Evolutionary conservation across 2,797 vertebrate species (phyloP), one percentile per base, ranked within the genome.

Genomic region (Anguilla anguilla): DNA sequence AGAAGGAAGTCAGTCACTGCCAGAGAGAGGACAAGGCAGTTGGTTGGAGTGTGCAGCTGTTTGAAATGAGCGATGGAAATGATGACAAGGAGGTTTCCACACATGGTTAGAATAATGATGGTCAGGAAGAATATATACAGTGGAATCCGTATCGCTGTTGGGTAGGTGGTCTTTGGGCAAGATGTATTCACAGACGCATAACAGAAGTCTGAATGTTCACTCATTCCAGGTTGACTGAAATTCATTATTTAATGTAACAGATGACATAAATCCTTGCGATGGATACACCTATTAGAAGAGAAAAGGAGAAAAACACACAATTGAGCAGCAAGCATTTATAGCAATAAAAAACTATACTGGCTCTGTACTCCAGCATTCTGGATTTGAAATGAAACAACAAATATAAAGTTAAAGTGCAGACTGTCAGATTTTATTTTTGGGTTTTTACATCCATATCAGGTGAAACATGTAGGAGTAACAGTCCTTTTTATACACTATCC

Each of bases 171-270:
- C 35, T 89, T 88, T 1, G 90, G 92, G 92, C 94, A 92, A 0
- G 94, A 86, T 25, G 92, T 93, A 77, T 95, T 95, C 89, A 95
- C 93, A 59, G 81, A 88, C 31, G 87, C 88, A 72, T 88, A 89
- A 88, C 91, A 91, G 10, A 81, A 49, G 77, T 2, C 4, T 81
- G 5, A 22, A 46, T 87, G 79, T n/a, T 86, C 6, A 51, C 13
- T 67, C 53, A 31, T 77, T 25, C 35, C 72, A 7, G 28, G 83
- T 15, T 88, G 49, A 49, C 39, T 87, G 0, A 6, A 2, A 86
- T 88, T 86, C 82, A 77, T 89, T 1, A 15, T 67, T n/a, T 28
- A n/a, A 67, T 67, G 64, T 67, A 15, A 6, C 25, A 67, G 64
- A 25, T 67, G n/a, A 6, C 6, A 28, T 25, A 25, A 25, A n/a